These are phyloP conservation scores for Pollicipes pollicipes DNA, from an alignment of 1,140 invertebrate genomes.

Conservation along the genomic window DNA sequence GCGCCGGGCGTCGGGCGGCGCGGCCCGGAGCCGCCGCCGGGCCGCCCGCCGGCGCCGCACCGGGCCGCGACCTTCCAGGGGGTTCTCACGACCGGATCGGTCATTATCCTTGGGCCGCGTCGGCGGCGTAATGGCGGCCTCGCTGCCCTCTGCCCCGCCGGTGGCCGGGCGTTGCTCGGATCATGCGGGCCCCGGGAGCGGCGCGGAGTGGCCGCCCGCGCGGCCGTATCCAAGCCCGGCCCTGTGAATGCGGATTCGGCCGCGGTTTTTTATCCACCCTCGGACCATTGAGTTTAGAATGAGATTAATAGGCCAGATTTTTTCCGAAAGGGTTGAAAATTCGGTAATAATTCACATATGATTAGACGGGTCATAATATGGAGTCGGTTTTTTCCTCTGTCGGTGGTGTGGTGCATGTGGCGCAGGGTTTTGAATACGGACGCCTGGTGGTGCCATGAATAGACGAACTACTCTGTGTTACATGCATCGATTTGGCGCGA, in stretches of 20 bases:
- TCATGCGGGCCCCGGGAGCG: no score
- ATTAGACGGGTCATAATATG: background rate
- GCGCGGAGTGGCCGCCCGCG: no score
- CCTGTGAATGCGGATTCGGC: background rate
- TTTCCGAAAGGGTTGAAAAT: slow-evolving; percentile 1
- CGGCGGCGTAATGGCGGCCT: background rate
- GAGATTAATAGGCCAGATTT: background rate
- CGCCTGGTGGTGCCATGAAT: background rate
- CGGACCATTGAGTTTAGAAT: background rate
- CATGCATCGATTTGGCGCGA: background rate
- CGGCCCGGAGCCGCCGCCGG: no score
- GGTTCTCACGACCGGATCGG: background rate
- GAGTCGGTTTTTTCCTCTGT: background rate
- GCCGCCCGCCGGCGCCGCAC: background rate
- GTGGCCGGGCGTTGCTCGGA: no score
- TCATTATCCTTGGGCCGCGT: background rate
- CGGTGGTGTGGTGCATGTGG: background rate
- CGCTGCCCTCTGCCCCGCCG: background rate
- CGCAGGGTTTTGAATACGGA: background rate
- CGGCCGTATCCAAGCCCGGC: background rate
- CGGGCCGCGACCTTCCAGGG: background rate
- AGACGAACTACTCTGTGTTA: background rate
- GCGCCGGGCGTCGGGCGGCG: no score
- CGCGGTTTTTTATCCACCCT: background rate
- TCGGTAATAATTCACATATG: background rate